Conservation (phyloP, 1,140 invertebrate species). For the Drosophila asahinai region DNA sequence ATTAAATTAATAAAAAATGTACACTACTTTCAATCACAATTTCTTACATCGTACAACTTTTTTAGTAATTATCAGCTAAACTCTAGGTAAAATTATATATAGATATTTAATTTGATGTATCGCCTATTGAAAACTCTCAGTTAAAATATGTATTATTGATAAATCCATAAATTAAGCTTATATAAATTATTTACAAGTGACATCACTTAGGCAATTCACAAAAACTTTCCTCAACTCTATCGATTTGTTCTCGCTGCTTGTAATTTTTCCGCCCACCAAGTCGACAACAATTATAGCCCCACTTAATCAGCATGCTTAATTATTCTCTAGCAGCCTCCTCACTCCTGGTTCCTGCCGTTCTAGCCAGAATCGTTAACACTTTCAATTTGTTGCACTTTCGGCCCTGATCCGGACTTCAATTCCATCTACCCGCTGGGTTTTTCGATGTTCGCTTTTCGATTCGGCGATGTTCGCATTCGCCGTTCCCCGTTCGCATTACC, state of each 20-base stretch:
- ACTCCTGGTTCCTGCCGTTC: neutral
- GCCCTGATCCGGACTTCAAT: constrained; percentile 37
- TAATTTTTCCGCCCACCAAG: neutral
- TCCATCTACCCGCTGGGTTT: constrained; percentile 35
- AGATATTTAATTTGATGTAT: too few relatives aligned
- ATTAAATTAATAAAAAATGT: too few relatives aligned
- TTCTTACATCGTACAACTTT: too few relatives aligned
- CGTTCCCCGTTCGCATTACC: constrained; percentile 38
- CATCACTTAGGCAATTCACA: neutral
- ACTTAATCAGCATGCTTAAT: constrained; percentile 40
- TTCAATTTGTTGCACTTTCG: constrained; percentile 56
- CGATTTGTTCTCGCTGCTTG: neutral
- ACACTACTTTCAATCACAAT: too few relatives aligned
- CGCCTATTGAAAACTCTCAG: too few relatives aligned
- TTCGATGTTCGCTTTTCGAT: constrained; percentile 1
- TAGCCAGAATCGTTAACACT: constrained; percentile 38
- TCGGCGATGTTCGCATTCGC: constrained; percentile 7
- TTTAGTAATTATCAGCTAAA: too few relatives aligned
- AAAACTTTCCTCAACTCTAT: constrained; percentile 9
- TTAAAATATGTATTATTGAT: too few relatives aligned
- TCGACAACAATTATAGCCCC: constrained; percentile 10
- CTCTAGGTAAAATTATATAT: too few relatives aligned
- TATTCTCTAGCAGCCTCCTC: constrained; percentile 7
- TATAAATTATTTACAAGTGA: neutral
- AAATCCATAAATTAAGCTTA: too few relatives aligned